Conservation (phyloP, 2,113 vertebrate species). For the Elachura formosa region DNA sequence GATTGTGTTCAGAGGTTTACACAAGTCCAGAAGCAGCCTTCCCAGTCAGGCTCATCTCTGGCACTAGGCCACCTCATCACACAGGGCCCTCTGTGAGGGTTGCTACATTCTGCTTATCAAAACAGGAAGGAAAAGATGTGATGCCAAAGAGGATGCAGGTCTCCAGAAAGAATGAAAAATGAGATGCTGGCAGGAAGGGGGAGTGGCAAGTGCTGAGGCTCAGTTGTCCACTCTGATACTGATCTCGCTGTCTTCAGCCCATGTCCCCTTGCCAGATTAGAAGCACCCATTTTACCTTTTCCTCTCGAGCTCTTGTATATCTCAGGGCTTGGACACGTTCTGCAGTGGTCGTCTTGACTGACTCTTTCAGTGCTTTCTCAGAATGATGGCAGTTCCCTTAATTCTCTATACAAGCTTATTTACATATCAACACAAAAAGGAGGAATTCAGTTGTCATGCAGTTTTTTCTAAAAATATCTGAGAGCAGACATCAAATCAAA, state of each 20-base stretch:
- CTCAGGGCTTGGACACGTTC: background rate
- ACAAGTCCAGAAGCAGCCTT: background rate
- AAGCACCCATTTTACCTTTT: background rate
- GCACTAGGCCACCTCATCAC: background rate
- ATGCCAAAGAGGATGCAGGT: constrained; percentile 13
- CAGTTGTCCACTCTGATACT: background rate
- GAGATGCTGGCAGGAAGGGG: background rate
- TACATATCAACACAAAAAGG: background rate
- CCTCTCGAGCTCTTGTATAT: background rate
- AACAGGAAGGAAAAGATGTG: constrained; percentile 39
- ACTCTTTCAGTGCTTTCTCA: background rate
- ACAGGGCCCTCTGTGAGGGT: background rate
- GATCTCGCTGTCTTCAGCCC: background rate
- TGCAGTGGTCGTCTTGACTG: background rate
- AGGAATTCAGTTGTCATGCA: background rate
- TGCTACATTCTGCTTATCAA: background rate
- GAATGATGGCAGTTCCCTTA: background rate
- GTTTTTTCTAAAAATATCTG: background rate
- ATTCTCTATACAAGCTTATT: background rate
- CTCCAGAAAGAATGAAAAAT: background rate
- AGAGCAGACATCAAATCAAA: background rate
- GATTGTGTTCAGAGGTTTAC: background rate
- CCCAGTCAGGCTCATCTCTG: background rate
- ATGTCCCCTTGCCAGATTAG: background rate
- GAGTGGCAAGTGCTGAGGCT: background rate